phyloP scores from a whole-genome alignment of 1,140 invertebrate genomes.

The Oreohelix idahoensis region DNA sequence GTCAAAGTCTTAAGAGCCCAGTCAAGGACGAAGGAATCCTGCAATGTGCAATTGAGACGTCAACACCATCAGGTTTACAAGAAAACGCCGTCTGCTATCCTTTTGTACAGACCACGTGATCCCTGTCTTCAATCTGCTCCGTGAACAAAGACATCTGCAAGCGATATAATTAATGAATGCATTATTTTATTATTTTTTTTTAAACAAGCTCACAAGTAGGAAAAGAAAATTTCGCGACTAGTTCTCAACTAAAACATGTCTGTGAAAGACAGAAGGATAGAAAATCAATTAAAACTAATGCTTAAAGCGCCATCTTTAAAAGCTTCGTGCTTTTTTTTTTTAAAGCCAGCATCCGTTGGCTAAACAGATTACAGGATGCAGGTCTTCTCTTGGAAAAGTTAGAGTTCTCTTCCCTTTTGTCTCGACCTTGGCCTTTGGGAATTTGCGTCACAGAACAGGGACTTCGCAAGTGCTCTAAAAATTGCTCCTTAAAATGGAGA shows the following conservation, averaged over 20 bases:
- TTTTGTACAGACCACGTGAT: neutral
- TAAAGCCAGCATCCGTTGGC: neutral
- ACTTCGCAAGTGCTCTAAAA: neutral
- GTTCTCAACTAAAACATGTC: neutral
- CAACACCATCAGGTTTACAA: neutral
- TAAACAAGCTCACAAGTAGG: neutral
- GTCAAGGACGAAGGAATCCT: slow-evolving; percentile 14
- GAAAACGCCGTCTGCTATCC: neutral
- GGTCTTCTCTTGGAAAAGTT: neutral
- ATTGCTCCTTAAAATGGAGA: neutral
- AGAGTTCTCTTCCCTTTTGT: neutral
- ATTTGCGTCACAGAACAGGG: neutral
- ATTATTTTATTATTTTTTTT: neutral
- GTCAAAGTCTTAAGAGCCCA: slow-evolving; percentile 2
- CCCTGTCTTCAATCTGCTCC: neutral
- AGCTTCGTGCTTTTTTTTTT: neutral
- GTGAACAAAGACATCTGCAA: neutral
- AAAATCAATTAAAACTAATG: slow-evolving; percentile 11
- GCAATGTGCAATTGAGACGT: slow-evolving; percentile 10
- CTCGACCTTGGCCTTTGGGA: slow-evolving; percentile 3
- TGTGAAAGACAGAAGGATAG: neutral
- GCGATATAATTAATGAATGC: neutral
- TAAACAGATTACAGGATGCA: slow-evolving; percentile 11
- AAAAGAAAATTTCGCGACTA: neutral
- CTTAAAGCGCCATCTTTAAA: slow-evolving; percentile 15